Base-by-base conservation (phyloP, 2,888 invertebrate genomes). In the Scaptomyza cyrtandrae region DNA sequence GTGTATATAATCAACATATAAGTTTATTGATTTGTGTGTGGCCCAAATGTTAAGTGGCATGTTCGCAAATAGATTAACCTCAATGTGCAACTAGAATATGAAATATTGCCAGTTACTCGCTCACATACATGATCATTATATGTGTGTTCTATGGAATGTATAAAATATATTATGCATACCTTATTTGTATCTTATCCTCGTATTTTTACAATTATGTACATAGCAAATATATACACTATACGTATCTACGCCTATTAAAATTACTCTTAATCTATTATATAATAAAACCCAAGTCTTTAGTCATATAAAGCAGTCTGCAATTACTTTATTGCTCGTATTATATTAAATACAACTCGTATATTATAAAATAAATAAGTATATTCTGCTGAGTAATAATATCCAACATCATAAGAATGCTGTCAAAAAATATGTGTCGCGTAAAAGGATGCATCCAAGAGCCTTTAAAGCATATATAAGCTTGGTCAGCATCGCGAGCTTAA, bases 201-300 rank as follows among this genome's bases (percentile, higher is more conserved):
- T 52, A 55, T 75, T 65, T 61, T 66, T 71, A 61, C 60, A 60
- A 64, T 14, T 14, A 39, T 39, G 6, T 37, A 37, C n/a, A 37
- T n/a, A 56, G 68, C 6, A 56, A 70, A 63, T 73, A 71, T 58
- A 67, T 61, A 54, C 65, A 66, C 61, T 43, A 66, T 74, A 61
- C 62, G 48, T 68, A 62, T 59, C 66, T 75, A 74, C 74, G 71
- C 70, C 67, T 80, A 78, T 64, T 46, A 67, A 66, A 75, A 72
- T 67, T 75, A 77, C 70, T 87, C 76, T 87, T 89, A 80, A 85
- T 71, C 61, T 66, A 66, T 83, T 85, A 85, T 83, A 83, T 86
- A 82, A 88, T 80, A 71, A 80, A 87, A 68, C 67, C 46, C 48
- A 79, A 87, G 83, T 86, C 80, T 86, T 83, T 86, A 88, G 78